A percentile compares a stretch with the other conserved stretches of the same genome.
Conservation (phyloP, 2,888 invertebrate species). For the Troides aeacus region DNA sequence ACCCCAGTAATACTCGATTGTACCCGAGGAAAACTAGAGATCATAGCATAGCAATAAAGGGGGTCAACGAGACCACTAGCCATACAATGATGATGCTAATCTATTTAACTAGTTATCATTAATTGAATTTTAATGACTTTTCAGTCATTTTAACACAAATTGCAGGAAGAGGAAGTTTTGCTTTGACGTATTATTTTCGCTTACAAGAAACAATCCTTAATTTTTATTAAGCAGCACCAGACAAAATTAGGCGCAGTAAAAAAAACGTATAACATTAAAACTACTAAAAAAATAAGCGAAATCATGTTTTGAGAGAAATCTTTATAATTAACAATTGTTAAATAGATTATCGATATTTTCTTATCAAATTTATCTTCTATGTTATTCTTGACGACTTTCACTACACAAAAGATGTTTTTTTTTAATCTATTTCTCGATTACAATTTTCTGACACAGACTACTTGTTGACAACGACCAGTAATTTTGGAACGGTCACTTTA, state of each 20-base stretch:
- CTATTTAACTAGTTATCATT: neutral
- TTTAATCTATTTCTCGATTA: neutral
- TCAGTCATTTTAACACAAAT: neutral
- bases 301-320: neutral
- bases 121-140: neutral
- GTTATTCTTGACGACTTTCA: neutral
- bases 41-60: neutral
- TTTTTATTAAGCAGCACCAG: neutral
- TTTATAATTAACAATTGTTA: neutral
- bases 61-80: neutral
- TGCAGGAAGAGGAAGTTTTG: neutral
- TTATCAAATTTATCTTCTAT: neutral
- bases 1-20: too few relatives aligned
- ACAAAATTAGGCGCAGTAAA: neutral
- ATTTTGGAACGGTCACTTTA: constrained; percentile 11
- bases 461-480: neutral
- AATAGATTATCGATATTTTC: constrained; percentile 1
- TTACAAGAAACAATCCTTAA: too few relatives aligned
- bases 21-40: neutral
- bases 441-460: neutral
- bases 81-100: neutral
- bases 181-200: neutral
- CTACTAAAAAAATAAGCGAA: neutral
- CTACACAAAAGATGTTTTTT: neutral
- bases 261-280: neutral